These are phyloP conservation scores for Maccullochella peelii DNA, from an alignment of 2,113 vertebrate species.

Conservation along the genomic window DNA sequence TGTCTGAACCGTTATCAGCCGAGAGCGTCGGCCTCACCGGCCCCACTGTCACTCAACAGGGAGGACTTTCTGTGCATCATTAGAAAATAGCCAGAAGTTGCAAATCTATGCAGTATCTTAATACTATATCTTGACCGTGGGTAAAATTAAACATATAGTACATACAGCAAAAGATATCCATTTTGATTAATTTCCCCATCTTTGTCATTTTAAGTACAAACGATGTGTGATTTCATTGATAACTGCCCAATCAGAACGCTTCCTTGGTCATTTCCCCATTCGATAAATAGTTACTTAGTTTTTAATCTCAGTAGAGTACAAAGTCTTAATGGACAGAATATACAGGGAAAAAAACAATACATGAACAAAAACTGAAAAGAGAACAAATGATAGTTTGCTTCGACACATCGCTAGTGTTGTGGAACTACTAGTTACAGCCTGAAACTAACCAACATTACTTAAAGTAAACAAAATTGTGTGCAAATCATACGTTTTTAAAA, in stretches of 20 bases:
- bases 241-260: background rate
- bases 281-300: background rate
- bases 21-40: background rate
- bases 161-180: background rate
- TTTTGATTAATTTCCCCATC: background rate
- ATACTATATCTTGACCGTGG: background rate
- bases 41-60: background rate
- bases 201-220: background rate
- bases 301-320: background rate
- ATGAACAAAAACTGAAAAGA: background rate
- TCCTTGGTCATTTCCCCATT: background rate
- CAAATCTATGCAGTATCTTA: background rate
- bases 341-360: background rate
- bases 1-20: conserved; percentile 10
- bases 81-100: background rate
- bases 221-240: background rate
- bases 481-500: background rate
- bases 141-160: background rate
- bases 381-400: background rate
- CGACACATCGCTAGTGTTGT: too few species aligned
- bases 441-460: background rate
- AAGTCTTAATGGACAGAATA: background rate
- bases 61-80: background rate
- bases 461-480: background rate
- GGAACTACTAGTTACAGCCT: background rate